Base-by-base conservation (phyloP, 2,888 invertebrate genomes). In the Perdita meconis region DNA sequence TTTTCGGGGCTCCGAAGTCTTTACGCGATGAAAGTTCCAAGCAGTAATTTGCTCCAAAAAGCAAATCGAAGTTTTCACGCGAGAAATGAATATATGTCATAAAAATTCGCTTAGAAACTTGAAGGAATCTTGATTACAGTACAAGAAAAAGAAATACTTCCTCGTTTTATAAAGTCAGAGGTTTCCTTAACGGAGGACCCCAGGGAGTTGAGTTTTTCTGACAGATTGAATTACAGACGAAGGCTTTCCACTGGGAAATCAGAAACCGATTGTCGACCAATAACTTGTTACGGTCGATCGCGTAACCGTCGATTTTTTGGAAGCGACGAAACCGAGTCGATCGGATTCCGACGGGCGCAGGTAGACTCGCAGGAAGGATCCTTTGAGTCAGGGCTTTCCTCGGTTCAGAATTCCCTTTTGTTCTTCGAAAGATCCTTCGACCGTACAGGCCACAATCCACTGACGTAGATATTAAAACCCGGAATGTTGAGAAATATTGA, bases 321-420 rank as follows among this genome's bases (percentile, higher is more conserved):
- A 68, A 68, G 10, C 53, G 26, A 34, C 24, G 42, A 56, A 50
- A 51, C 19, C 16, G 57, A 65, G 44, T 42, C 65, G 78, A 80
- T 72, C 71, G 78, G 78, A 83, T 81, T 71, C 85, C 87, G 86
- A 81, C 86, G 86, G 59, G 86, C 78, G 47, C 87, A 86, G 86
- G 86, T 87, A 86, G 56, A 69, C n/a, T 44, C 47, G n/a, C 22
- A 34, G 12, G 51, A 59, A 68, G 12, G 34, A 24, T 38, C 59
- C 57, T 64, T 30, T 19, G 30, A 61, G 42, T 44, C 55, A 8
- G 51, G 63, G 30, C 30, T 50, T 72, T 51, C 57, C 68, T 42
- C 19, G 55, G 59, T 50, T 55, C 22, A 47, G 42, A 34, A 60
- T 63, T 63, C 56, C 12, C 68, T 47, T 66, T 60, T 74, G 61